Percentiles rank a stretch among this genome's conserved stretches.
These are phyloP conservation scores for Epinotia nisella DNA, from an alignment of 2,888 invertebrate species.

Conservation along the genomic window DNA sequence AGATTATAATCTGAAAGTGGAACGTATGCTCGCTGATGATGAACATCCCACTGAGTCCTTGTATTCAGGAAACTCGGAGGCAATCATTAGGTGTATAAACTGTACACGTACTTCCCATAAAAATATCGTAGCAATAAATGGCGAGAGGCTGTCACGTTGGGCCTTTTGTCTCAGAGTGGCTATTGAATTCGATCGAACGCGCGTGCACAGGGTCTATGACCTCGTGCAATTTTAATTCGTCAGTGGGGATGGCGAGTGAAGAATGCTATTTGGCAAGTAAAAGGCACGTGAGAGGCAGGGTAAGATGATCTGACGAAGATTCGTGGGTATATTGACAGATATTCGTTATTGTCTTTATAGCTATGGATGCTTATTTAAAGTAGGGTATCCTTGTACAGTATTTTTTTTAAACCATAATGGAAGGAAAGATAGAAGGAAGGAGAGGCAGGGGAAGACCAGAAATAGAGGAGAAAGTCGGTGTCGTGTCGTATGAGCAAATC, in stretches of 20 bases:
- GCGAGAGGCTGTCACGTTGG: slow-evolving; percentile 3
- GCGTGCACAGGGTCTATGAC: slow-evolving; percentile 39
- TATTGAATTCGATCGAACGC: slow-evolving; percentile 29
- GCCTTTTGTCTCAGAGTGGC: background rate
- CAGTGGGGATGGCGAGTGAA: slow-evolving; percentile 2
- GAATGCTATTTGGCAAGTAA: background rate
- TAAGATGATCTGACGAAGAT: background rate
- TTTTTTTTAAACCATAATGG: too few species aligned
- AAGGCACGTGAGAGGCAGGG: background rate
- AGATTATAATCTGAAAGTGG: too few species aligned
- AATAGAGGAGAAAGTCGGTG: too few species aligned
- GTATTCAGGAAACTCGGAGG: too few species aligned
- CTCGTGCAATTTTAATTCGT: slow-evolving; percentile 46
- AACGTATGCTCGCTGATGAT: too few species aligned
- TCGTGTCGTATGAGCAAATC: too few species aligned
- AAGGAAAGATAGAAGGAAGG: too few species aligned
- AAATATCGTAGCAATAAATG: background rate
- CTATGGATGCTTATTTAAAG: too few species aligned
- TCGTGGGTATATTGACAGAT: background rate
- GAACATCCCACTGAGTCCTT: too few species aligned
- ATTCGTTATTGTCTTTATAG: background rate
- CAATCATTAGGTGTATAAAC: too few species aligned
- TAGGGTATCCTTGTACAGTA: too few species aligned
- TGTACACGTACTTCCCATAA: background rate
- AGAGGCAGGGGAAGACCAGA: too few species aligned